A percentile compares a stretch with the other conserved stretches of the same genome.
Conservation (phyloP, 2,888 invertebrate genomes). For the Capitulum mitella region DNA sequence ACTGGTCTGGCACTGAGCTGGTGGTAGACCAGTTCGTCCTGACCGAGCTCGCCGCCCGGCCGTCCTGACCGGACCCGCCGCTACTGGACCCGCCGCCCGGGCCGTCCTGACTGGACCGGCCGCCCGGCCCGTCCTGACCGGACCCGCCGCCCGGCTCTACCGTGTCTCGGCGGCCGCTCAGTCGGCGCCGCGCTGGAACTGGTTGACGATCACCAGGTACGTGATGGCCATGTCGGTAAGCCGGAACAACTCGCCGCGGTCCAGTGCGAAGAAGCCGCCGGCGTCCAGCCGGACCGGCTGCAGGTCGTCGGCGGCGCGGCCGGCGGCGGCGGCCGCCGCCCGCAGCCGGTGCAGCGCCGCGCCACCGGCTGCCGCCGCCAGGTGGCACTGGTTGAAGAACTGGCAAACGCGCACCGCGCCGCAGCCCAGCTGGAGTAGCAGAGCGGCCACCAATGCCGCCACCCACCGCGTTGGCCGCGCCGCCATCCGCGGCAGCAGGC, state of each 20-base stretch:
- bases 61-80: too few species aligned
- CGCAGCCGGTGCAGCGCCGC: neutral
- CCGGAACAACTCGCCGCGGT: neutral
- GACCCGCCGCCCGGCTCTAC: too few species aligned
- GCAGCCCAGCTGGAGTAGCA: neutral
- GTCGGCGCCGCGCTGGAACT: neutral
- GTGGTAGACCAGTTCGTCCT: too few species aligned
- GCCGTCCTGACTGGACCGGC: too few species aligned
- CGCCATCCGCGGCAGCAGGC: neutral
- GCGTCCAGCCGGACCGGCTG: neutral
- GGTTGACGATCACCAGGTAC: neutral
- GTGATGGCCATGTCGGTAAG: neutral
- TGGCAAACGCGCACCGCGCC: neutral
- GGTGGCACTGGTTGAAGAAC: neutral
- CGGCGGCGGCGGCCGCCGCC: neutral
- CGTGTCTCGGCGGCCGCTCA: too few species aligned
- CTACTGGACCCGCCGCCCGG: too few species aligned
- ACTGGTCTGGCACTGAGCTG: too few species aligned
- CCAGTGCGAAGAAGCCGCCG: neutral
- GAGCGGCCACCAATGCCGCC: neutral
- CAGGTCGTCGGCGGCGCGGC: neutral
- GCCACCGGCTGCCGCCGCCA: neutral
- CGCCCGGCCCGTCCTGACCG: too few species aligned
- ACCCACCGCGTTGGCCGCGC: neutral
- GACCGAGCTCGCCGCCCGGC: too few species aligned